Evolutionary conservation across 2,797 vertebrate species (phyloP).

Genomic region (Petrocephalus sullivani): DNA sequence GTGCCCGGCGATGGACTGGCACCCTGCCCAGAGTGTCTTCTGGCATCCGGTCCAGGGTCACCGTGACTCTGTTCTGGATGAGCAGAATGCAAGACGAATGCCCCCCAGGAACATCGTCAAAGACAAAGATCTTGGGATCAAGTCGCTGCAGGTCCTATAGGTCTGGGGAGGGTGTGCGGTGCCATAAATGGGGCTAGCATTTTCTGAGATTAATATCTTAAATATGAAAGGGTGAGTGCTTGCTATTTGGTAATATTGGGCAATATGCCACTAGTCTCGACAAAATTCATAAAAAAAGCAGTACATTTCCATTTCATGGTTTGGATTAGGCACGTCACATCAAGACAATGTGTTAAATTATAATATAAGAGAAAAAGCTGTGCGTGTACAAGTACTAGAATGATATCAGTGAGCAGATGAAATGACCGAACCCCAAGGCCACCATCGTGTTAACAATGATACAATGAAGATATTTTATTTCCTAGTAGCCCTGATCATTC

Average conservation of each 20-base stretch:
- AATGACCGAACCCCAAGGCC: neutral
- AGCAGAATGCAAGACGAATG: neutral
- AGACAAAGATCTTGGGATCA: neutral
- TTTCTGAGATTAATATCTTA: neutral
- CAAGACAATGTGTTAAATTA: neutral
- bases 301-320: neutral
- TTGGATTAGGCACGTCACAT: neutral
- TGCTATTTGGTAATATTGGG: neutral
- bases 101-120: neutral
- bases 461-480: neutral
- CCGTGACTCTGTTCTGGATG: neutral
- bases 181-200: neutral
- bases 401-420: neutral
- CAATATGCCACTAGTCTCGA: neutral
- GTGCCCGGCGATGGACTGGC: neutral
- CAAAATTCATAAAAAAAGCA: neutral
- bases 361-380: neutral
- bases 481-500: neutral
- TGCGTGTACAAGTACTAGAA: neutral
- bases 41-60: neutral
- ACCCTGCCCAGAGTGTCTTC: neutral
- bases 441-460: neutral
- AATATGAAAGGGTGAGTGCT: neutral
- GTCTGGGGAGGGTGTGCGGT: neutral
- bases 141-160: neutral